A percentile compares a stretch with the other conserved stretches of the same genome.
phyloP scores from a whole-genome alignment of 1,140 invertebrate genomes.

The Drosophila serrata region DNA sequence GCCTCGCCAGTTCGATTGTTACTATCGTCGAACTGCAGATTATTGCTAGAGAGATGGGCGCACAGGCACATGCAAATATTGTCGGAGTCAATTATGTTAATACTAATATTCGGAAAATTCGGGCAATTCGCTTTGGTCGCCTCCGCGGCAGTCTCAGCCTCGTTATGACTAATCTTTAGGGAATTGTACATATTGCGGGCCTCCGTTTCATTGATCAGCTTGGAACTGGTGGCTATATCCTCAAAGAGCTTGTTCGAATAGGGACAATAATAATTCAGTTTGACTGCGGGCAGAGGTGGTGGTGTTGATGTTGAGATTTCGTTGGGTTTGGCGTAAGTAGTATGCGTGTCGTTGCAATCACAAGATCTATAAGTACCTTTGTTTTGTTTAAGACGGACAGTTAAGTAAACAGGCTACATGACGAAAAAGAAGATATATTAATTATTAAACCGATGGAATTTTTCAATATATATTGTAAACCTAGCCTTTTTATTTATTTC shows the following conservation, averaged over 20 bases:
- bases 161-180: slow-evolving; percentile 26
- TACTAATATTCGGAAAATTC: slow-evolving; percentile 86
- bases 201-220: slow-evolving; percentile 16
- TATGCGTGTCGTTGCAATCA: slow-evolving; percentile 86
- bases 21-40: slow-evolving; percentile 17
- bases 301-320: slow-evolving; percentile 78
- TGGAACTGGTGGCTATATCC: slow-evolving; percentile 38
- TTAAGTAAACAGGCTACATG: slow-evolving; percentile 94
- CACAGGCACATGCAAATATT: slow-evolving; percentile 80
- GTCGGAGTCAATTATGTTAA: slow-evolving; percentile 86
- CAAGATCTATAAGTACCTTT: slow-evolving; percentile 93
- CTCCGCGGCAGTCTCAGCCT: not conserved
- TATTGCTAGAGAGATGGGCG: slow-evolving; percentile 42
- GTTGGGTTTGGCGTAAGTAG: slow-evolving; percentile 60
- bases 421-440: slow-evolving; percentile 65
- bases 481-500: not conserved
- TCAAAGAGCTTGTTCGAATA: slow-evolving; percentile 65
- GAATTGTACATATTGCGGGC: slow-evolving; percentile 38
- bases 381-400: slow-evolving; percentile 89
- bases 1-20: slow-evolving; percentile 19
- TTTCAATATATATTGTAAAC: slow-evolving; percentile 20
- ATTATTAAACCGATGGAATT: slow-evolving; percentile 56
- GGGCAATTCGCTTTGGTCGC: slow-evolving; percentile 1
- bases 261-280: slow-evolving; percentile 62
- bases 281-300: slow-evolving; percentile 78